Percentiles rank a stretch among this genome's conserved stretches.
phyloP scores from a whole-genome alignment of 2,113 vertebrate species.

The Sphyrna mokarran region DNA sequence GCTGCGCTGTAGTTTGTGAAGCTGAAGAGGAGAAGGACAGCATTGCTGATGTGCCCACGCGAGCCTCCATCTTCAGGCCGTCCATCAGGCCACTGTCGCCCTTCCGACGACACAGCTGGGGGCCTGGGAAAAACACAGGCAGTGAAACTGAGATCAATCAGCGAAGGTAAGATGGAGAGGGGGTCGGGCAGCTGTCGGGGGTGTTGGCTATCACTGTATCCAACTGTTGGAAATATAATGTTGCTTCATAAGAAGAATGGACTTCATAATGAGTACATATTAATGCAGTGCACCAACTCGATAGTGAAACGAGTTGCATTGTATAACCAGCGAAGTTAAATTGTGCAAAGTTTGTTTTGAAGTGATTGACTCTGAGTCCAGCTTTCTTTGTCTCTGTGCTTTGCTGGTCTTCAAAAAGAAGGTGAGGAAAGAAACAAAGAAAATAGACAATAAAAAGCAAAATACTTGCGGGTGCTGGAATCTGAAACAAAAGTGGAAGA shows the following conservation, averaged over 20 bases:
- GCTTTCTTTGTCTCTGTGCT: neutral
- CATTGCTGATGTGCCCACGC: constrained; percentile 70
- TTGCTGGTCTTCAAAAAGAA: neutral
- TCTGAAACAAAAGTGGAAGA: too few relatives aligned
- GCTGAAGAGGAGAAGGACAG: constrained; percentile 85
- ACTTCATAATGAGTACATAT: neutral
- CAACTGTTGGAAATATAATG: neutral
- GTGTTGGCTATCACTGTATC: too few relatives aligned
- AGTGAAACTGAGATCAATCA: constrained; percentile 80
- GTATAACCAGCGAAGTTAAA: neutral
- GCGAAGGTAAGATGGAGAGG: constrained; percentile 70
- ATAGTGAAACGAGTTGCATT: neutral
- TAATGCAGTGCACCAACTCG: neutral
- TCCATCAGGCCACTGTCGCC: constrained; percentile 77
- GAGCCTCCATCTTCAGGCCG: constrained; percentile 56
- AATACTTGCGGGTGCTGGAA: too few relatives aligned
- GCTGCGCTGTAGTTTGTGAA: neutral
- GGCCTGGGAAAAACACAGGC: constrained; percentile 77
- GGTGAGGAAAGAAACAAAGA: neutral
- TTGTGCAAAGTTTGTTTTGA: neutral
- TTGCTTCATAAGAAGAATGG: neutral
- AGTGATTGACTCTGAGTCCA: neutral
- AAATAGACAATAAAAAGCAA: neutral
- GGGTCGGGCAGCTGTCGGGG: too few relatives aligned
- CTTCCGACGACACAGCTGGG: constrained; percentile 92